Conservation (phyloP, 1,140 invertebrate genomes). For the Matsumurasca onukii region DNA sequence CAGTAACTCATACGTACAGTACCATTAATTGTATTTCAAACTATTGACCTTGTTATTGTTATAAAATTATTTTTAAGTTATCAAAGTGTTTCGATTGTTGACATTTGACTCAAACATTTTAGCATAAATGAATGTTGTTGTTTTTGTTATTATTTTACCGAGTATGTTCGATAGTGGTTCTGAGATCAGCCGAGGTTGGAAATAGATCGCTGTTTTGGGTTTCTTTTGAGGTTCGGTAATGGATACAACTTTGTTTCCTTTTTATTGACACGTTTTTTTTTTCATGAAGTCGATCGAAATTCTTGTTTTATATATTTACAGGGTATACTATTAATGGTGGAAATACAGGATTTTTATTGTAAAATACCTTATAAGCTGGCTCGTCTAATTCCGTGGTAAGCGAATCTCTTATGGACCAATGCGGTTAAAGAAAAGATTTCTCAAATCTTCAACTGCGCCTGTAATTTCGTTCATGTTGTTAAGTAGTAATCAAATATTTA, state of each 20-base stretch:
- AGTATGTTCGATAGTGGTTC: slow-evolving; percentile 6
- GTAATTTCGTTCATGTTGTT: neutral
- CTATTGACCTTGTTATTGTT: slow-evolving; percentile 26
- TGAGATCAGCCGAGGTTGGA: neutral
- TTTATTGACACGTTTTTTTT: neutral
- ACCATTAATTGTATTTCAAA: slow-evolving; percentile 29
- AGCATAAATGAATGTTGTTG: slow-evolving; percentile 26
- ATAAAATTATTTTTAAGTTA: slow-evolving; percentile 27
- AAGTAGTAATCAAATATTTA: neutral
- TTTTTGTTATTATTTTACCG: slow-evolving; percentile 21
- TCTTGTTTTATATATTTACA: slow-evolving; percentile 39
- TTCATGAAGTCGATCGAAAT: neutral
- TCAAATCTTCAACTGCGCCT: slow-evolving; percentile 22
- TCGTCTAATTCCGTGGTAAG: slow-evolving; percentile 32
- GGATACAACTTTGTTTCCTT: neutral
- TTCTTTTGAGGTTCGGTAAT: no score
- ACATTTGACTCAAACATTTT: slow-evolving; percentile 11
- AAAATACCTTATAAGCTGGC: slow-evolving; percentile 29
- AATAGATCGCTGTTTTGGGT: neutral
- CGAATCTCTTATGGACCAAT: slow-evolving; percentile 38
- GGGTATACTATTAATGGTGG: slow-evolving; percentile 38
- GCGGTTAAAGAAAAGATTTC: slow-evolving; percentile 30
- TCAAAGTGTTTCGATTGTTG: slow-evolving; percentile 20
- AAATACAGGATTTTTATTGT: slow-evolving; percentile 38
- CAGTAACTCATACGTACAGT: slow-evolving; percentile 26